phyloP scores from a whole-genome alignment of 2,797 vertebrate species.

The Thaleichthys pacificus region DNA sequence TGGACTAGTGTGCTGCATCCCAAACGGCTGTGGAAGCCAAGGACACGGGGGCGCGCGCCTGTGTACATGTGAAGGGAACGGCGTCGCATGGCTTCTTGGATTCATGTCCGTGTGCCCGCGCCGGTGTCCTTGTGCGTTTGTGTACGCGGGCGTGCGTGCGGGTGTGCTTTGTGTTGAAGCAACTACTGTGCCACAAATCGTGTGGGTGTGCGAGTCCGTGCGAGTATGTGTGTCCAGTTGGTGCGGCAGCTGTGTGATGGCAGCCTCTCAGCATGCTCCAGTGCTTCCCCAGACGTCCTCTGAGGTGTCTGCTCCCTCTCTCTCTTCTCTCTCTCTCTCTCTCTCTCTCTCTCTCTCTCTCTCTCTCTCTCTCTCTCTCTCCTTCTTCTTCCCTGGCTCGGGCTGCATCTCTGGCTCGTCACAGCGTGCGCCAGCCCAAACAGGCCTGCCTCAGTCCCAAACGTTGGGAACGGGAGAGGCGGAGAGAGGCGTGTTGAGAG shows the following conservation, averaged over 20 bases:
- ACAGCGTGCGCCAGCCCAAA: constrained; percentile 48
- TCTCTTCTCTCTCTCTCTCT: background rate
- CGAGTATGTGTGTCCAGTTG: constrained; percentile 50
- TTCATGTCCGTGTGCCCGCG: constrained; percentile 13
- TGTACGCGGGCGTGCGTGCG: too few relatives aligned
- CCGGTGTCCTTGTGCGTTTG: constrained; percentile 13
- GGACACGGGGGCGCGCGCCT: constrained; percentile 14
- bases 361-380: too few relatives aligned
- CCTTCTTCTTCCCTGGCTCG: background rate
- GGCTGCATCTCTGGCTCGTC: constrained; percentile 36
- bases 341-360: background rate
- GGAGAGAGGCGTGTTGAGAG: constrained; percentile 4
- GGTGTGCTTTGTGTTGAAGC: background rate
- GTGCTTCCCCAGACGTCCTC: constrained; percentile 64
- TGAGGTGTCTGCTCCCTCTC: constrained; percentile 48
- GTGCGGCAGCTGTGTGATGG: constrained; percentile 65
- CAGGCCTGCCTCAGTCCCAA: constrained; percentile 44
- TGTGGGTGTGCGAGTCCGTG: constrained; percentile 11
- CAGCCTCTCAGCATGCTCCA: constrained; percentile 58
- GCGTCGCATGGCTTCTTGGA: too few relatives aligned
- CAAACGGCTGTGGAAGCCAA: constrained; percentile 17
- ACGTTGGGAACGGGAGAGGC: constrained; percentile 4
- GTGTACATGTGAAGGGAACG: background rate
- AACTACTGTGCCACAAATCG: background rate
- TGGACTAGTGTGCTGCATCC: background rate